Percentiles rank a stretch among this genome's conserved stretches.
These are phyloP conservation scores for Otolemur garnettii DNA, from an alignment of 2,113 vertebrate genomes.

Conservation along the genomic window DNA sequence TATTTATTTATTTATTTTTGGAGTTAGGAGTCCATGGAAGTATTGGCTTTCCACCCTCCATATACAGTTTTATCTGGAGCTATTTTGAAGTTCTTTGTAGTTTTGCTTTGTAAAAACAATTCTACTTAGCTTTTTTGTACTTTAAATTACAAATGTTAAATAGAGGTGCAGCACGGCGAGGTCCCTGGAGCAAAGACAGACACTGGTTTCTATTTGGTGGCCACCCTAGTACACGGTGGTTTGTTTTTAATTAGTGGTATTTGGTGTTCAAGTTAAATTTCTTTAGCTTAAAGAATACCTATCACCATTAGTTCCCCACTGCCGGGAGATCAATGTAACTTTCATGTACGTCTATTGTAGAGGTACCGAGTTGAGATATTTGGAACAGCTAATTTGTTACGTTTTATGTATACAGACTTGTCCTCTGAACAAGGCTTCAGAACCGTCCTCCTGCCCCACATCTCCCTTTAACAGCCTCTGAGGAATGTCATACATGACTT, in stretches of 20 bases:
- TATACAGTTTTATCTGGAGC: not conserved
- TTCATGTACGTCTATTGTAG: not conserved
- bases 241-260: not conserved
- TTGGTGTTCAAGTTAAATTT: slow-evolving; percentile 49
- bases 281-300: not conserved
- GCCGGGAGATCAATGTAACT: not conserved
- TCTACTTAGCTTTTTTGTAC: not conserved
- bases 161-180: not conserved
- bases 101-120: slow-evolving; percentile 1
- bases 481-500: not conserved
- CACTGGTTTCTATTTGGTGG: slow-evolving; percentile 3
- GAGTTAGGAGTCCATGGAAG: not conserved
- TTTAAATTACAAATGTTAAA: not conserved
- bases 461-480: not conserved
- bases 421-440: not conserved
- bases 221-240: not conserved
- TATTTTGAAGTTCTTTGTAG: not conserved
- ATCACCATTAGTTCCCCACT: not conserved
- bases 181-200: not conserved
- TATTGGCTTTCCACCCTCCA: not conserved
- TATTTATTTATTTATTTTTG: not conserved
- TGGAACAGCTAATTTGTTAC: not conserved
- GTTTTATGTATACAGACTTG: not conserved
- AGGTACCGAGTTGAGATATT: not conserved
- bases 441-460: not conserved